These are phyloP conservation scores for Phenacoccus solenopsis DNA, from an alignment of 1,140 invertebrate species.

Conservation along the genomic window DNA sequence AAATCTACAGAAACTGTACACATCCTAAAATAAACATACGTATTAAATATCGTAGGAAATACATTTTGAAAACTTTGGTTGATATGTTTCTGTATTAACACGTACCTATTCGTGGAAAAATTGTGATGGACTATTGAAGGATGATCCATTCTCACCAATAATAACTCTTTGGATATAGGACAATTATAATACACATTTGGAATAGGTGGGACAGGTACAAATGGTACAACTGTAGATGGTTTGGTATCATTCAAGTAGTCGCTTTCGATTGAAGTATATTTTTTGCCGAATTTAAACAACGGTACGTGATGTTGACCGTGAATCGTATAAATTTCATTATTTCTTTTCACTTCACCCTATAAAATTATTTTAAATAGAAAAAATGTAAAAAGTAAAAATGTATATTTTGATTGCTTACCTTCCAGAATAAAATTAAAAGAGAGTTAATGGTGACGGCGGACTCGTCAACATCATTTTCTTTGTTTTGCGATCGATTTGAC, in stretches of 20 bases:
- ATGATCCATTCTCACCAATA: constrained; percentile 31
- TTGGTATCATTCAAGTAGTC: background rate
- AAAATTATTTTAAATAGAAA: constrained; percentile 29
- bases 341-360: constrained; percentile 30
- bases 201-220: background rate
- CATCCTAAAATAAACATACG: constrained; percentile 21
- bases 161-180: constrained; percentile 14
- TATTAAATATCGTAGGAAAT: constrained; percentile 9
- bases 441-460: constrained; percentile 26
- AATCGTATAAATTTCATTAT: constrained; percentile 28
- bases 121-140: constrained; percentile 31
- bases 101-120: constrained; percentile 30
- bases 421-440: constrained; percentile 33
- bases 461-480: constrained; percentile 24
- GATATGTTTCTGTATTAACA: constrained; percentile 3
- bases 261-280: constrained; percentile 32
- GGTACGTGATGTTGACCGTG: constrained; percentile 37
- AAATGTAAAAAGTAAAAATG: constrained; percentile 33
- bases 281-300: constrained; percentile 32
- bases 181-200: constrained; percentile 6
- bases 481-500: constrained; percentile 30
- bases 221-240: background rate
- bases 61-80: background rate
- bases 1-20: constrained; percentile 22
- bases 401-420: constrained; percentile 23